Percentiles rank a stretch among this genome's conserved stretches.
Evolutionary conservation across 2,888 invertebrate species (phyloP).

Genomic region (Nyleta sp.): DNA sequence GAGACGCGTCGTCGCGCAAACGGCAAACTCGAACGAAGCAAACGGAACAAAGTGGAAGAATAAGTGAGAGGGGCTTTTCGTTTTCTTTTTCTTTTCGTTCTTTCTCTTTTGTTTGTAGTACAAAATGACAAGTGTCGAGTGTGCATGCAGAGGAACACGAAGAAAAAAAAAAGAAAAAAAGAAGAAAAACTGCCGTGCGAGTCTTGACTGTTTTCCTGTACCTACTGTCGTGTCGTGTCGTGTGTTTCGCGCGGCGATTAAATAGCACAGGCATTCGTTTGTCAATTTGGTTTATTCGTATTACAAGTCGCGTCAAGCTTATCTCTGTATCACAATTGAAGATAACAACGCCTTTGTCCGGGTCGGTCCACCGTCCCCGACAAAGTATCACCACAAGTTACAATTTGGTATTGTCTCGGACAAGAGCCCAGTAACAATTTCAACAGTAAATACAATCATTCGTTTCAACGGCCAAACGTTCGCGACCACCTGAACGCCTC

Average conservation of each 20-base stretch:
- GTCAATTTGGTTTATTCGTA: constrained; percentile 46
- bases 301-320: constrained; percentile 27
- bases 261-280: constrained; percentile 39
- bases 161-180: too few species aligned
- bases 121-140: constrained; percentile 26
- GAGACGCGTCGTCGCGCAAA: constrained; percentile 21
- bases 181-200: constrained; percentile 6
- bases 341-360: constrained; percentile 1
- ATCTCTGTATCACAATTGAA: constrained; percentile 28
- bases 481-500: not conserved
- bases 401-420: constrained; percentile 42
- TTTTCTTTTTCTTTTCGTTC: too few species aligned
- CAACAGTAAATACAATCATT: constrained; percentile 38
- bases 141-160: too few species aligned
- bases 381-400: constrained; percentile 19
- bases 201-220: not conserved
- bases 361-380: not conserved
- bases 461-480: not conserved
- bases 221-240: constrained; percentile 7
- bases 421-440: not conserved
- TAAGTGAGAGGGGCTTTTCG: too few species aligned
- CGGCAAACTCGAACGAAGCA: constrained; percentile 14
- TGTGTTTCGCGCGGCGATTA: constrained; percentile 27
- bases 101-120: too few species aligned
- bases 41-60: constrained; percentile 17